These are phyloP conservation scores for Gracilinanus agilis DNA, from an alignment of 2,113 vertebrate species.

Conservation along the genomic window DNA sequence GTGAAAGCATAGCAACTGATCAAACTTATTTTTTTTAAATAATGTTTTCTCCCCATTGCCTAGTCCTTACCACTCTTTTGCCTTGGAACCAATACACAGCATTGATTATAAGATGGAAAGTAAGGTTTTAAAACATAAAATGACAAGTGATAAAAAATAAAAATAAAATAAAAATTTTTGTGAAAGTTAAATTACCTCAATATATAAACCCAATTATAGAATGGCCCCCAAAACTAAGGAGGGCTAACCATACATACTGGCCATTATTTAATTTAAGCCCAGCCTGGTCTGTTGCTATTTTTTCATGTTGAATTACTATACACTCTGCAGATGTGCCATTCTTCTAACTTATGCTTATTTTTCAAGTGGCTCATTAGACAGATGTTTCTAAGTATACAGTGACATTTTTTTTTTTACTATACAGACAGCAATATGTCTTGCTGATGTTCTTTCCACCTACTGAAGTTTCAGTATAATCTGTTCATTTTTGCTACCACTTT, in stretches of 20 bases:
- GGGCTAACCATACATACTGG: not conserved
- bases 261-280: not conserved
- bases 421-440: not conserved
- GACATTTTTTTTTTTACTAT: constrained; percentile 35
- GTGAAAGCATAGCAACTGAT: not conserved
- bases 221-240: constrained; percentile 20
- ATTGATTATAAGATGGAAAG: no score
- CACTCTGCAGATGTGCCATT: not conserved
- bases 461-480: not conserved
- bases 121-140: no score
- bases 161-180: not conserved
- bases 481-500: not conserved
- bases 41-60: not conserved
- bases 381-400: constrained; percentile 29
- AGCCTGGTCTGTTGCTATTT: not conserved
- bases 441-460: constrained; percentile 19
- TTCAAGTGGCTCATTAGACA: constrained; percentile 59
- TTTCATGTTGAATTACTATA: not conserved
- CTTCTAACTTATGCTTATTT: constrained; percentile 1
- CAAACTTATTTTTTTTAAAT: not conserved
- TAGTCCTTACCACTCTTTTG: no score
- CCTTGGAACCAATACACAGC: no score
- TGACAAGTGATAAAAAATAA: no score
- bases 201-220: constrained; percentile 8
- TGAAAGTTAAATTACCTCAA: not conserved